A percentile compares a stretch with the other conserved stretches of the same genome.
phyloP scores from a whole-genome alignment of 2,888 invertebrate genomes.

The Luperina testacea region DNA sequence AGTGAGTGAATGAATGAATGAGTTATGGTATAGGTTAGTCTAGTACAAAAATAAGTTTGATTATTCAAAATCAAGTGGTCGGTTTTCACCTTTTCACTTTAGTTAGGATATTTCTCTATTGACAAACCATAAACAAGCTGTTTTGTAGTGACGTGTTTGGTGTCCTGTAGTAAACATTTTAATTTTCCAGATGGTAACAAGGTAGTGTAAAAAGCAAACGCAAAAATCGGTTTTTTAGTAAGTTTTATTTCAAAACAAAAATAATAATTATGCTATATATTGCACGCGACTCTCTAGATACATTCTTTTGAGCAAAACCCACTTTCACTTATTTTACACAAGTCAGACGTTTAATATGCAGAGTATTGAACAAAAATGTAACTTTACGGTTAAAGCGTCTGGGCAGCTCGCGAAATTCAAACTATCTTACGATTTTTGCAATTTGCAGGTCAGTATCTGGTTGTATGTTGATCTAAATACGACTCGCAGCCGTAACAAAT shows the following conservation, averaged over 20 bases:
- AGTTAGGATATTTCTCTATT: too few relatives aligned
- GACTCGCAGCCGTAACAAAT: too few relatives aligned
- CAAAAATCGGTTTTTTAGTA: constrained; percentile 76
- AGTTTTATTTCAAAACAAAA: constrained; percentile 89
- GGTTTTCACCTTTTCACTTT: too few relatives aligned
- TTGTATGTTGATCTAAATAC: too few relatives aligned
- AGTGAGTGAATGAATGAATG: too few relatives aligned
- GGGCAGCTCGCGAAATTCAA: neutral
- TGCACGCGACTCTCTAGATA: constrained; percentile 86
- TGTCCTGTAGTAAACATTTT: neutral
- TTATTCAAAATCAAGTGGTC: too few relatives aligned
- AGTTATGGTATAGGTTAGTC: too few relatives aligned
- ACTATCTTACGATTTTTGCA: neutral
- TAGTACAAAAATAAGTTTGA: too few relatives aligned
- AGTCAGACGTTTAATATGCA: constrained; percentile 19
- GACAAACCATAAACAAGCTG: too few relatives aligned
- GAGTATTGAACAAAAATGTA: constrained; percentile 30
- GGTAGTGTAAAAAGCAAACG: constrained; percentile 42
- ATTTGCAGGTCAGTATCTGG: too few relatives aligned
- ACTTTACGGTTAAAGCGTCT: neutral
- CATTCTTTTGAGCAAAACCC: constrained; percentile 87
- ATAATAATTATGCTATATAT: constrained; percentile 89
- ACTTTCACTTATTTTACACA: constrained; percentile 81
- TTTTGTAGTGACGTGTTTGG: too few relatives aligned
- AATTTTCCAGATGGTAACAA: neutral